A percentile compares a stretch with the other conserved stretches of the same genome.
Evolutionary conservation across 2,888 invertebrate species (phyloP).

Genomic region (Monoplex corrugatus): DNA sequence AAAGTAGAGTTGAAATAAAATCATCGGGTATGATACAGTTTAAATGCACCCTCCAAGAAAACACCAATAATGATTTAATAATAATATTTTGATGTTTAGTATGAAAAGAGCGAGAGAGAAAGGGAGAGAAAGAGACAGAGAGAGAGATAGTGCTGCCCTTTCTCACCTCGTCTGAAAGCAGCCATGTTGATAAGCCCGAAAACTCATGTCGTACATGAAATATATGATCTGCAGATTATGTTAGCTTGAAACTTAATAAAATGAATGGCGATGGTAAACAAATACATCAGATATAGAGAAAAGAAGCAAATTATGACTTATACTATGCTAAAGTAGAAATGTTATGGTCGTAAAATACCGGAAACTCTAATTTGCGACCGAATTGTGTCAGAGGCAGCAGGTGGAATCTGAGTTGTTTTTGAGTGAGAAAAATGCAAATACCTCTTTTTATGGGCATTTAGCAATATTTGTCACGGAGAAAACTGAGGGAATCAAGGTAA

Average conservation of each 20-base stretch:
- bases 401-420: constrained; percentile 42
- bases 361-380: constrained; percentile 40
- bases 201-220: not conserved
- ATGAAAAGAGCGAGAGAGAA: no score
- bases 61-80: no score
- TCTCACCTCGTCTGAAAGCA: constrained; percentile 35
- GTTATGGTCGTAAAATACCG: constrained; percentile 27
- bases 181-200: constrained; percentile 2
- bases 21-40: no score
- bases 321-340: not conserved
- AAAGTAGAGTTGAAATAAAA: no score
- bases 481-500: constrained; percentile 15
- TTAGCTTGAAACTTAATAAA: no score
- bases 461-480: not conserved
- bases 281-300: no score
- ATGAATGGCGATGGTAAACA: no score
- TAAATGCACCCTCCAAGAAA: no score
- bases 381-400: constrained; percentile 50
- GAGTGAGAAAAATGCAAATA: constrained; percentile 30
- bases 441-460: not conserved
- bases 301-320: no score
- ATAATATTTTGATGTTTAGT: no score
- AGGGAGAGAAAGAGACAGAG: no score
- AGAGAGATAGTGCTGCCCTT: no score
- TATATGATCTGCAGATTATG: not conserved